Base-by-base conservation (phyloP, 2,888 invertebrate species). In the Pardosa pseudoannulata region DNA sequence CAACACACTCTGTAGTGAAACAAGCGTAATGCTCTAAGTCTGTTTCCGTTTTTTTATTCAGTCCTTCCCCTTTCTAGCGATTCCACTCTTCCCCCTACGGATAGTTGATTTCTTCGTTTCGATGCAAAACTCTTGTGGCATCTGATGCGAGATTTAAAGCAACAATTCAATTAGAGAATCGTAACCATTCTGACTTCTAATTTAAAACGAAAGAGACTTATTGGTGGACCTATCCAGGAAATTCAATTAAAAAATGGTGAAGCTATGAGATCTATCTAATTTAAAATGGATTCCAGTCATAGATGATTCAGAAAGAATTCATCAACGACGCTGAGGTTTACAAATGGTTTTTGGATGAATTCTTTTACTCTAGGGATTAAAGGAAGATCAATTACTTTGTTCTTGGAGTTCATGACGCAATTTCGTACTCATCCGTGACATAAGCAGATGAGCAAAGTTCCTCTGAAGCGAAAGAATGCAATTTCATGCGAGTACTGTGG, bases 341-440 rank as follows among this genome's bases (percentile, higher is more conserved):
- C 83, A 78, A 78, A 85, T 85, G 72, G 78, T 79, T 85, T 78
- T 62, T 32, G 62, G 67, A 85, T 73, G 83, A 85, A 85, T 29
- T 85, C 73, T 72, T 68, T 73, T 73, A 78, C 83, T 68, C 83
- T 62, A 29, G 83, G 83, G 83, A 78, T 85, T 85, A 83, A 78
- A 62, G 83, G 64, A 67, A 85, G 78, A 85, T 85, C 78, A 85
- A 85, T 85, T 79, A 85, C 83, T 78, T 67, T 72, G 75, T 56
- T 75, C 75, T 75, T 64, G 76, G 50, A 67, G 81, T 68, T 81
- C 72, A 81, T 80, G 81, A 81, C 70, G 75, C 81, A 70, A 75
- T 75, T 81, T 81, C 74, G 50, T 72, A 67, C 41, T 62, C 67
- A 50, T 74, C 27, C 75, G 71, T 71, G 70, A 70, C 28, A 71